phyloP scores from a whole-genome alignment of 2,888 invertebrate genomes.

The Erpobdella octoculata region DNA sequence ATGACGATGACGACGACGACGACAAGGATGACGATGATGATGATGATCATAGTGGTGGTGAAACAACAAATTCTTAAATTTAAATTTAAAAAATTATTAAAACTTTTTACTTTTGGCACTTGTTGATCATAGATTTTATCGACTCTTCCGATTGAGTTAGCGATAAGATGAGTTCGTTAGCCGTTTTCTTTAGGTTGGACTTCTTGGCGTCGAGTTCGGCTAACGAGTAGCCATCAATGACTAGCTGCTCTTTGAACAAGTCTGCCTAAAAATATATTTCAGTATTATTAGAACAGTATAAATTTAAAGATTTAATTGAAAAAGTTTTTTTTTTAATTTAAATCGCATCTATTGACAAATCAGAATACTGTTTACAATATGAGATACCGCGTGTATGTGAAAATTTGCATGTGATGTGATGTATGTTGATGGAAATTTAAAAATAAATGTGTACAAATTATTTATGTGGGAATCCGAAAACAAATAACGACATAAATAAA shows the following conservation, averaged over 20 bases:
- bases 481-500: too few species aligned
- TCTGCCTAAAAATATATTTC: not conserved
- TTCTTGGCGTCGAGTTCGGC: conserved; percentile 24
- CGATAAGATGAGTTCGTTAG: not conserved
- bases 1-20: conserved; percentile 7
- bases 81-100: not conserved
- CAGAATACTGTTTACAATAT: too few species aligned
- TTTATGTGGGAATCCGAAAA: too few species aligned
- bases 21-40: not conserved
- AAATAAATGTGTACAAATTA: too few species aligned
- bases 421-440: too few species aligned
- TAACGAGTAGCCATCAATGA: conserved; percentile 12
- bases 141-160: not conserved
- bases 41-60: not conserved
- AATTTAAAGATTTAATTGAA: too few species aligned
- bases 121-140: not conserved
- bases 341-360: too few species aligned
- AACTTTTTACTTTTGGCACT: conserved; percentile 11
- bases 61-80: not conserved
- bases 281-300: not conserved
- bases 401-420: too few species aligned
- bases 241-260: conserved; percentile 2
- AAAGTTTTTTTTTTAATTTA: too few species aligned
- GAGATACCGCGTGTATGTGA: too few species aligned
- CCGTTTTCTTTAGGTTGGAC: not conserved